phyloP scores from a whole-genome alignment of 2,113 vertebrate species.

The Megaceryle torquata region DNA sequence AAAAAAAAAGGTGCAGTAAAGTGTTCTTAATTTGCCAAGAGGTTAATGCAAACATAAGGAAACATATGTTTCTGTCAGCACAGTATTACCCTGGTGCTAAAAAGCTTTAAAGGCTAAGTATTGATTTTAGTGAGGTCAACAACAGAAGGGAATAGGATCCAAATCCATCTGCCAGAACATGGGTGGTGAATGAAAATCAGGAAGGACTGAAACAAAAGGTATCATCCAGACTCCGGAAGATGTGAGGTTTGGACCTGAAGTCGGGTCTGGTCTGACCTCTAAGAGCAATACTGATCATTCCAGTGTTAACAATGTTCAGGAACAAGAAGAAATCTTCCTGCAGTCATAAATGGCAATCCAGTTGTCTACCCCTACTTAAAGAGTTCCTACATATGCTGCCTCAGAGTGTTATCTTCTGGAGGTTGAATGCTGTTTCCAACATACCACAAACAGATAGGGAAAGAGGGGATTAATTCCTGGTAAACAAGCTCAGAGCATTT shows the following conservation, averaged over 20 bases:
- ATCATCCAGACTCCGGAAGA: background rate
- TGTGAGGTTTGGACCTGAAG: background rate
- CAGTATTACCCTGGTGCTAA: background rate
- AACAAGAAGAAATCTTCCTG: conserved; percentile 16
- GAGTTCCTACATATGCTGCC: background rate
- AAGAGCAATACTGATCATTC: conserved; percentile 20
- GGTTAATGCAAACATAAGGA: background rate
- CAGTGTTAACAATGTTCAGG: background rate
- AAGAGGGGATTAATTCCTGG: conserved; percentile 50
- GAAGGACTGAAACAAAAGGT: conserved; percentile 1
- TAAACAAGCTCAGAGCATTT: conserved; percentile 56
- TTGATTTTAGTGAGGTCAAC: background rate
- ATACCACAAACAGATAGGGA: conserved; percentile 56
- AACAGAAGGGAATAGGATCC: background rate
- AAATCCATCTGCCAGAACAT: background rate
- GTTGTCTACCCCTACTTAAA: background rate
- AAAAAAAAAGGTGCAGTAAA: background rate
- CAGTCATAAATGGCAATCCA: background rate
- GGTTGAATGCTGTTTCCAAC: conserved; percentile 39
- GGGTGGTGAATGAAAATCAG: background rate
- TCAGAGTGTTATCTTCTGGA: conserved; percentile 48
- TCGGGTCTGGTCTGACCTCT: background rate
- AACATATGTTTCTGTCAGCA: background rate
- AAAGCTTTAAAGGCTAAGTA: background rate
- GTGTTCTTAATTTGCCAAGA: background rate